Evolutionary conservation across 2,888 invertebrate genomes (phyloP).

Genomic region (Orthonychiurus folsomi): DNA sequence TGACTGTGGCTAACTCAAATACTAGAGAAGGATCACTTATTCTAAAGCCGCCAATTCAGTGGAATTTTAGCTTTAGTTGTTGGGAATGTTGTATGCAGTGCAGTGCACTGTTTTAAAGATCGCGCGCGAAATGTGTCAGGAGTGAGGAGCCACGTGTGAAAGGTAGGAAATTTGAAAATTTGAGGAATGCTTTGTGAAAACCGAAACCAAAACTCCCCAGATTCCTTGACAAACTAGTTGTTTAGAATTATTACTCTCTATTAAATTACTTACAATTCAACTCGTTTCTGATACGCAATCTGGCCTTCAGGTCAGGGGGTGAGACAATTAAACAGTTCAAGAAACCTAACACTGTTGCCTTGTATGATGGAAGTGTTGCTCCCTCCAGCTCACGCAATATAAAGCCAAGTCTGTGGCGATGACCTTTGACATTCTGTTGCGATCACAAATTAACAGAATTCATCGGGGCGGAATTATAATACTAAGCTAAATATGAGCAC

Average conservation of each 20-base stretch:
- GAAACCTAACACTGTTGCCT: constrained; percentile 45
- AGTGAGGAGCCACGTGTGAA: too few relatives aligned
- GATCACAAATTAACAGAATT: constrained; percentile 44
- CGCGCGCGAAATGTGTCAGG: too few relatives aligned
- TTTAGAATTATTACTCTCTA: too few relatives aligned
- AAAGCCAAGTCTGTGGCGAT: background rate
- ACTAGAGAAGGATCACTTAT: too few relatives aligned
- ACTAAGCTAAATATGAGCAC: constrained; percentile 45
- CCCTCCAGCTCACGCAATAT: background rate
- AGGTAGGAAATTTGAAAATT: too few relatives aligned
- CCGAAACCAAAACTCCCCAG: background rate
- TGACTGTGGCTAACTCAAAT: too few relatives aligned
- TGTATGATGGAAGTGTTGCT: constrained; percentile 42
- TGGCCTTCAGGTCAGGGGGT: constrained; percentile 42
- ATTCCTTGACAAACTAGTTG: background rate
- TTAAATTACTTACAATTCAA: constrained; percentile 42
- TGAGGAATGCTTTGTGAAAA: too few relatives aligned
- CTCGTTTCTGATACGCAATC: constrained; percentile 44
- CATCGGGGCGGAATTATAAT: too few relatives aligned
- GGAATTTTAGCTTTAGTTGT: too few relatives aligned
- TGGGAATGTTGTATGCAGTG: too few relatives aligned
- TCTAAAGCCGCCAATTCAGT: too few relatives aligned
- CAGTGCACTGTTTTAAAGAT: too few relatives aligned
- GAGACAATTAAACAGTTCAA: constrained; percentile 46
- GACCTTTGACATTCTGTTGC: constrained; percentile 40